Percentiles rank a stretch among this genome's conserved stretches.
These are phyloP conservation scores for Perca flavescens DNA, from an alignment of 2,113 vertebrate genomes.

Conservation along the genomic window DNA sequence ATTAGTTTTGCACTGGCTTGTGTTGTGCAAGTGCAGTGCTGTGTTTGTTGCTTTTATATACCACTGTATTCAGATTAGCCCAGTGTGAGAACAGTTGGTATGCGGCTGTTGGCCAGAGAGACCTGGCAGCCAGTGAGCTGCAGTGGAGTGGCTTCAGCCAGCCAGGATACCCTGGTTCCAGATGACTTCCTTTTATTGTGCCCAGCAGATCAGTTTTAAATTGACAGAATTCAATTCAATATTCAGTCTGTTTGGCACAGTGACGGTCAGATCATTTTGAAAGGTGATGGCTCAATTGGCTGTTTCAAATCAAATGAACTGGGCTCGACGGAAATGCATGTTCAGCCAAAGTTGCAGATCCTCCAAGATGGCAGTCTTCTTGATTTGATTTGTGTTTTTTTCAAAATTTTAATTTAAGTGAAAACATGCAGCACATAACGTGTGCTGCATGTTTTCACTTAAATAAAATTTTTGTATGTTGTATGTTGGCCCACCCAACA, in stretches of 20 bases:
- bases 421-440: neutral
- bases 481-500: too few species aligned
- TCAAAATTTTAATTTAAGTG: neutral
- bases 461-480: too few species aligned
- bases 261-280: conserved; percentile 28
- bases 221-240: conserved; percentile 57
- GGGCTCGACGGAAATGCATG: conserved; percentile 24
- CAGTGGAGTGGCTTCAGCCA: conserved; percentile 33
- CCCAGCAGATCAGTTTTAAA: conserved; percentile 62
- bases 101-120: conserved; percentile 51
- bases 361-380: conserved; percentile 37
- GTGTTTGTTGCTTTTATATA: conserved; percentile 9
- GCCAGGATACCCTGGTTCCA: conserved; percentile 52
- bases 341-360: conserved; percentile 46
- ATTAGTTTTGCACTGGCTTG: neutral
- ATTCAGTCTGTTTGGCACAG: conserved; percentile 47
- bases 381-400: conserved; percentile 18
- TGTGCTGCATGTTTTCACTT: too few species aligned
- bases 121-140: conserved; percentile 47
- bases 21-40: neutral
- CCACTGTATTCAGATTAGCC: conserved; percentile 46
- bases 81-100: conserved; percentile 26
- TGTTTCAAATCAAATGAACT: conserved; percentile 51
- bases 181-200: conserved; percentile 64
- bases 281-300: conserved; percentile 45